phyloP scores from a whole-genome alignment of 30 jellyfish, hydroid and myxozoan species.

The Hydractinia symbiolongicarpus region DNA sequence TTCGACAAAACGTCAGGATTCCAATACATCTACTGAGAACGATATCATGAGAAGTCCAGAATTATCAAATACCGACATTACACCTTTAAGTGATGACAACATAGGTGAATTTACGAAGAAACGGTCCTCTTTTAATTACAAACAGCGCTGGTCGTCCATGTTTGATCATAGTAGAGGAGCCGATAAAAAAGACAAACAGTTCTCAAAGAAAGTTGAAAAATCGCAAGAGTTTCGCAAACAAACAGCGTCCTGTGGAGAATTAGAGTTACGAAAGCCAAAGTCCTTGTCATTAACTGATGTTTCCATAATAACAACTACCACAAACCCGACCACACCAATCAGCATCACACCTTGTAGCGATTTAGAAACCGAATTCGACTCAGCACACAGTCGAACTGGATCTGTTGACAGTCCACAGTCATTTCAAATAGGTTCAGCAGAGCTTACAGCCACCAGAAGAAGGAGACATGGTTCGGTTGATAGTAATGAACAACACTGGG shows the following conservation, averaged over 20 bases:
- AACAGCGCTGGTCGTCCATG: constrained; percentile 36
- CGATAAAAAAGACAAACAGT: constrained; percentile 9
- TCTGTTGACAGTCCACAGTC: constrained; percentile 17
- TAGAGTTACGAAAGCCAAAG: not conserved
- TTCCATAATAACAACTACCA: too few species aligned
- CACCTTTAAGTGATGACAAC: not conserved
- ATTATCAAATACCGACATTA: not conserved
- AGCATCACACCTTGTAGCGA: not conserved
- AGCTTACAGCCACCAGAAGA: not conserved
- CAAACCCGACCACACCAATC: not conserved
- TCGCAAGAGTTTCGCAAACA: not conserved
- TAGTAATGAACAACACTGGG: constrained; percentile 8
- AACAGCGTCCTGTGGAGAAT: not conserved
- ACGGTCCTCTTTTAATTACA: not conserved
- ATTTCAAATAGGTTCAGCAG: not conserved
- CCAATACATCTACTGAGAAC: not conserved
- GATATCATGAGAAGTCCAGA: not conserved
- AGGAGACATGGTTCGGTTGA: constrained; percentile 7
- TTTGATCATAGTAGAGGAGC: not conserved
- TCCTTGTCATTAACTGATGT: not conserved
- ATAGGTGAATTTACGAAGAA: not conserved
- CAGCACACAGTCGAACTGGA: constrained; percentile 4
- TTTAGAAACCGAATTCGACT: constrained; percentile 1
- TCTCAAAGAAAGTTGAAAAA: not conserved
- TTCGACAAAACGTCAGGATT: not conserved